These are phyloP conservation scores for Melanostoma mellinum DNA, from an alignment of 2,888 invertebrate genomes.

Conservation along the genomic window DNA sequence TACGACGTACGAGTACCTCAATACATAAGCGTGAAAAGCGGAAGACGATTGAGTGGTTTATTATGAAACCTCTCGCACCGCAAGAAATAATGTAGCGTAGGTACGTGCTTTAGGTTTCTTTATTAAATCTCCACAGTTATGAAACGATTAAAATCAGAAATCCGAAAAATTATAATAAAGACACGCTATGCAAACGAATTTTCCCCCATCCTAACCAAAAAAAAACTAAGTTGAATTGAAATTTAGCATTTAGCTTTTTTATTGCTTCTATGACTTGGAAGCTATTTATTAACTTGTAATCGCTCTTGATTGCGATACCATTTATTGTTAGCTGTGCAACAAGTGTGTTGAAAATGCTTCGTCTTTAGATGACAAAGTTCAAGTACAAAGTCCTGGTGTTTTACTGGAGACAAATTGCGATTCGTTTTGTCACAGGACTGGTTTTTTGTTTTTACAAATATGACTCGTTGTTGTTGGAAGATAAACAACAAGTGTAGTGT, in stretches of 20 bases:
- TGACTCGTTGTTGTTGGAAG: background rate
- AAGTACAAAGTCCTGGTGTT: slow-evolving; percentile 26
- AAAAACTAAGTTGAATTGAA: too few relatives aligned
- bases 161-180: too few relatives aligned
- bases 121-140: background rate
- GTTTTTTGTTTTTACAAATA: background rate
- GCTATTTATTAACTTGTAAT: background rate
- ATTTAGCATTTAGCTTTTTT: too few relatives aligned
- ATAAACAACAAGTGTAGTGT: background rate
- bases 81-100: background rate
- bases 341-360: background rate
- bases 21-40: slow-evolving; percentile 13
- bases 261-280: too few relatives aligned
- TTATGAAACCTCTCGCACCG: slow-evolving; percentile 6
- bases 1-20: too few relatives aligned
- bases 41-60: slow-evolving; percentile 29
- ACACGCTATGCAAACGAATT: too few relatives aligned
- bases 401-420: slow-evolving; percentile 3
- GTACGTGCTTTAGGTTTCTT: background rate
- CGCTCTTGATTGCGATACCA: background rate
- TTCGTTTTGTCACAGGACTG: background rate
- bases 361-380: slow-evolving; percentile 24
- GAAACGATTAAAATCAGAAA: too few relatives aligned
- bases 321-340: background rate
- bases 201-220: too few relatives aligned